Evolutionary conservation across 1,140 invertebrate genomes (phyloP), one percentile per base, ranked within the genome.

Genomic region (Drosophila nigrodunni): DNA sequence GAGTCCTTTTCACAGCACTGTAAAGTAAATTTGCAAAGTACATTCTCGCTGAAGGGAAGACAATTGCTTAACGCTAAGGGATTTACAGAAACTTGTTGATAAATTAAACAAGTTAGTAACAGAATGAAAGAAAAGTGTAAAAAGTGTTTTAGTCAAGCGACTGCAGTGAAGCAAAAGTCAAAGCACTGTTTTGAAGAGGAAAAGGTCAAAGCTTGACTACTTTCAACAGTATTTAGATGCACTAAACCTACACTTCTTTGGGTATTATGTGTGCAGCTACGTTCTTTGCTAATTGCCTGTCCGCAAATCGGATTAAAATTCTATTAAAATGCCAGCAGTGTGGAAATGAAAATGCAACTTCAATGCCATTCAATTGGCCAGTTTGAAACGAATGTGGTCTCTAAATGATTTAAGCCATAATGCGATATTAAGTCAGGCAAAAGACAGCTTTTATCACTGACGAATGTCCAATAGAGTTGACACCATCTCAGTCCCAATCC

Each of bases 371-470:
- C 67, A 59, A 78, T 79, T 67, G 60, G 67, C 50, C 46, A 59
- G 74, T 66, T 67, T 71, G 54, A 47, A 49, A 50, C 70, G 37
- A 68, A 62, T 82, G 57, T 49, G 77, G 54, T 76, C 76, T 78
- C 82, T 80, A 80, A 69, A 77, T 74, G 71, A 77, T 82, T 82
- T 74, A 79, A 74, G 72, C 68, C 68, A 78, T 81, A 78, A 78
- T 44, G 54, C 6, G 46, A 37, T 18, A 43, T 25, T 44, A 7
- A 59, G 2, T 8, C 6, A 11, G 25, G 18, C 54, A 30, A 21
- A 39, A 10, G 34, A 37, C 11, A 54, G 50, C 30, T 21, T 61
- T 49, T 21, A n/a, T 37, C 34, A 39, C 25, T 8, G 35, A 3
- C 49, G 6, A 30, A 34, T 39, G 44, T 13, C 9, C 37, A 10